Base-by-base conservation (phyloP, 2,113 vertebrate species). In the Origma solitaria region DNA sequence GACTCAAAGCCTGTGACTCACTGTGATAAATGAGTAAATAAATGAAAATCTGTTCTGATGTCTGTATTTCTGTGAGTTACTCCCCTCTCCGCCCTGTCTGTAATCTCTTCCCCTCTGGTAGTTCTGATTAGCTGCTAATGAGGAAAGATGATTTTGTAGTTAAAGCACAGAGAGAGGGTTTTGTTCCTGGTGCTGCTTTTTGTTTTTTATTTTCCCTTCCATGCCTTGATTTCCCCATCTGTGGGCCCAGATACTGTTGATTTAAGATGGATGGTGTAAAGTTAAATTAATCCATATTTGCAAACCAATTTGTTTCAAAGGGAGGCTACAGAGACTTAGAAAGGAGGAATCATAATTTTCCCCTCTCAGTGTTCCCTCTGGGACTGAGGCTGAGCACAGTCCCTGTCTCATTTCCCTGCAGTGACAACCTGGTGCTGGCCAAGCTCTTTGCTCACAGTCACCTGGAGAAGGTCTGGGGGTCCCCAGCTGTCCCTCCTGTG, bases 111-210 rank as follows among this genome's bases (percentile, higher is more conserved):
- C 78, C 84, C 93, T 96, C 87, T 82, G 75, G 70, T 94, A 79
- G 65, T 82, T 96, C 91, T 95, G 84, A 91, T 95, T 89, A 95
- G 84, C 78, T 85, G 86, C 89, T 97, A 91, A 95, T 56, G 86
- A 92, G 91, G 91, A 94, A 71, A 96, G 89, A 91, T 95, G 87
- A 71, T 78, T 94, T 85, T 87, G 84, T 42, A 85, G 87, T 95
- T 96, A 95, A 92, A 95, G 78, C 78, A 54, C 57, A 71, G 57
- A 54, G 84, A 82, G 51, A 71, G 12, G 42, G 53, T n/a, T 77
- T 91, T 79, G 21, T 84, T 84, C 81, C 70, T 58, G 31, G 31
- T 79, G 90, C 49, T 89, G 53, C 21, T 14, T 56, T 70, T 2
- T 53, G 20, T n/a, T 25, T 17, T 7, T 3, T 5, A 17, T 37